Conservation (phyloP, 2,888 invertebrate species). For the Mesorhabditis belari region DNA sequence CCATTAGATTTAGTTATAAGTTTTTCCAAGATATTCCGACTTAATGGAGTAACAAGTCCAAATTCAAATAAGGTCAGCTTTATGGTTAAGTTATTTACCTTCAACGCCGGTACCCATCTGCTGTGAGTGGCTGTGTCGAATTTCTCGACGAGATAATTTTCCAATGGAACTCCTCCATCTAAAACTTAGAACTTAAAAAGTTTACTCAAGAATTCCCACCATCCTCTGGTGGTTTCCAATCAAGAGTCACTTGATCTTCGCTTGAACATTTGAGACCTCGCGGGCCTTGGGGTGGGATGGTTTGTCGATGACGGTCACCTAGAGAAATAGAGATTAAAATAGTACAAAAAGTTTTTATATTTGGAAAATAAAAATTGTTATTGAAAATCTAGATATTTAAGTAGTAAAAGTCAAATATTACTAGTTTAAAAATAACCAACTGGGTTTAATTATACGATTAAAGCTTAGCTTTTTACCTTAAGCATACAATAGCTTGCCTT, state of each 20-base stretch:
- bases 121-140: constrained; percentile 86
- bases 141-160: constrained; percentile 88
- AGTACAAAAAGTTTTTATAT: too few species aligned
- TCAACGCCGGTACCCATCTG: constrained; percentile 89
- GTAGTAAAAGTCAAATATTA: too few species aligned
- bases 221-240: constrained; percentile 71
- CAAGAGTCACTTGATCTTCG: constrained; percentile 77
- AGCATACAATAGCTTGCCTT: too few species aligned
- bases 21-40: constrained; percentile 42
- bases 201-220: constrained; percentile 54
- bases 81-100: too few species aligned
- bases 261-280: constrained; percentile 77
- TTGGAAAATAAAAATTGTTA: too few species aligned
- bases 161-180: constrained; percentile 74
- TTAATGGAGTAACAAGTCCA: not conserved
- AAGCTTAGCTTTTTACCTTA: too few species aligned
- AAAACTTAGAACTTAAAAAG: constrained; percentile 35
- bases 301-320: constrained; percentile 50
- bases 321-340: not conserved
- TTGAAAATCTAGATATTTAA: too few species aligned
- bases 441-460: too few species aligned
- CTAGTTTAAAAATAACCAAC: too few species aligned
- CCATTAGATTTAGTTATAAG: too few species aligned
- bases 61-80: too few species aligned
- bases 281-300: constrained; percentile 59